Percentiles rank a stretch among this genome's conserved stretches.
Evolutionary conservation across 92 coral and sea anemone genomes (phyloP).

Genomic region (Siderastrea siderea): DNA sequence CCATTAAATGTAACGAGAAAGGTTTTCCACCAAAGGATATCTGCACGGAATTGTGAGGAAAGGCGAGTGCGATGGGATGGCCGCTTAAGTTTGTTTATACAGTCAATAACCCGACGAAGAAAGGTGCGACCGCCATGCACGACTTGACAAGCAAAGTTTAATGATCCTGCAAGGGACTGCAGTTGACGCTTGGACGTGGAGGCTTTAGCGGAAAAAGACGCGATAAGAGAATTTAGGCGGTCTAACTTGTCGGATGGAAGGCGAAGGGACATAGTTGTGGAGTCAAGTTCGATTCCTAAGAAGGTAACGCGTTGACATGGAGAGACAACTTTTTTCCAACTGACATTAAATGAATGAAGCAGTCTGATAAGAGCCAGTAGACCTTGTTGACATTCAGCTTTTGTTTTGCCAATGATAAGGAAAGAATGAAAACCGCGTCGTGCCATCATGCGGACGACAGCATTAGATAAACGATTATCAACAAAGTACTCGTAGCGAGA

Average conservation of each 20-base stretch:
- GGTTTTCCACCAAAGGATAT: slow-evolving; percentile 27
- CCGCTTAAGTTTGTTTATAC: slow-evolving; percentile 19
- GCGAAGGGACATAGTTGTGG: slow-evolving; percentile 4
- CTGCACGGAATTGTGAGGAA: slow-evolving; percentile 11
- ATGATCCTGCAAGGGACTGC: slow-evolving; percentile 17
- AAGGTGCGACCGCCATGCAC: slow-evolving; percentile 13
- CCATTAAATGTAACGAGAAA: slow-evolving; percentile 35
- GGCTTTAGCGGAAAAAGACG: not conserved
- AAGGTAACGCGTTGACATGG: not conserved
- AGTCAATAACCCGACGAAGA: slow-evolving; percentile 25
- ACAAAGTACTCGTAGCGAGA: slow-evolving; percentile 18
- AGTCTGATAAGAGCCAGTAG: not conserved
- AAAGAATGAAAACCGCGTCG: slow-evolving; percentile 19
- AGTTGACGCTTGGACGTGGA: slow-evolving; percentile 21
- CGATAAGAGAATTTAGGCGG: slow-evolving; percentile 1
- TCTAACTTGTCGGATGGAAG: slow-evolving; percentile 19
- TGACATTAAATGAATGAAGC: slow-evolving; percentile 6
- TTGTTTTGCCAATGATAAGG: slow-evolving; percentile 21
- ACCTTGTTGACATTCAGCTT: slow-evolving; percentile 16
- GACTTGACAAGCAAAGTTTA: slow-evolving; percentile 20
- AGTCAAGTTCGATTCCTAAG: slow-evolving; percentile 20
- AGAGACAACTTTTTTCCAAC: slow-evolving; percentile 12
- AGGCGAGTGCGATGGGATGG: slow-evolving; percentile 27
- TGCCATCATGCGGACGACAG: slow-evolving; percentile 14
- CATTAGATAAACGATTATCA: slow-evolving; percentile 2